A percentile compares a stretch with the other conserved stretches of the same genome.
Conservation (phyloP, 2,888 invertebrate genomes). For the Xestia sexstrigata region DNA sequence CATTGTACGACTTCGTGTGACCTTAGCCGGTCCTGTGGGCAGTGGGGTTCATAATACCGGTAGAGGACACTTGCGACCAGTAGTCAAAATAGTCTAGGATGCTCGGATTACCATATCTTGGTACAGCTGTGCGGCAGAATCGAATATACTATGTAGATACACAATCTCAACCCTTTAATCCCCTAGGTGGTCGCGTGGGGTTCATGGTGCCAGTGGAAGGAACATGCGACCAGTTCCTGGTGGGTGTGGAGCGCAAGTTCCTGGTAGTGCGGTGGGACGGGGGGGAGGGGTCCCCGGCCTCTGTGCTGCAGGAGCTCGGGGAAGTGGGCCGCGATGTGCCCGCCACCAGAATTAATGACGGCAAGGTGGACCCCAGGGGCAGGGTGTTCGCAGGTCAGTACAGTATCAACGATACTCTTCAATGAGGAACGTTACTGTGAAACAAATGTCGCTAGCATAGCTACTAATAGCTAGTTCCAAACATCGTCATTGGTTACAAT, state of each 20-base stretch:
- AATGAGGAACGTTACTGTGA: background rate
- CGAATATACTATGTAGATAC: too few species aligned
- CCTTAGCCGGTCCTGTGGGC: conserved; percentile 79
- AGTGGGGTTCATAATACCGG: too few species aligned
- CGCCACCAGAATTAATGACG: conserved; percentile 93
- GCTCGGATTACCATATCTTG: too few species aligned
- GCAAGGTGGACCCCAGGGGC: conserved; percentile 94
- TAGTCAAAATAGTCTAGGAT: too few species aligned
- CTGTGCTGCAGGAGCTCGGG: conserved; percentile 85
- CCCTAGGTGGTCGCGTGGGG: too few species aligned
- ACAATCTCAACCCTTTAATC: too few species aligned
- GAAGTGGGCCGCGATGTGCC: conserved; percentile 91
- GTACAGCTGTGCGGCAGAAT: too few species aligned
- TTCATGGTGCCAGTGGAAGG: conserved; percentile 93
- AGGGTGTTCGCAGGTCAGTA: conserved; percentile 92
- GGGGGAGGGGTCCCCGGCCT: conserved; percentile 84
- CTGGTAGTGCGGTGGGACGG: conserved; percentile 93
- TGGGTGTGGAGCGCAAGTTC: conserved; percentile 92
- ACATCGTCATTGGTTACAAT: background rate
- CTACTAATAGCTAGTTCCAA: background rate
- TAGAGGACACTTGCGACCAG: too few species aligned
- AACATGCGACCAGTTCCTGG: conserved; percentile 91
- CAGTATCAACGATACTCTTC: conserved; percentile 14
- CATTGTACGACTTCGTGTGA: background rate
- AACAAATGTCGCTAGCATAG: background rate